Conservation (phyloP, 2,113 vertebrate species). For the Carassius auratus region DNA sequence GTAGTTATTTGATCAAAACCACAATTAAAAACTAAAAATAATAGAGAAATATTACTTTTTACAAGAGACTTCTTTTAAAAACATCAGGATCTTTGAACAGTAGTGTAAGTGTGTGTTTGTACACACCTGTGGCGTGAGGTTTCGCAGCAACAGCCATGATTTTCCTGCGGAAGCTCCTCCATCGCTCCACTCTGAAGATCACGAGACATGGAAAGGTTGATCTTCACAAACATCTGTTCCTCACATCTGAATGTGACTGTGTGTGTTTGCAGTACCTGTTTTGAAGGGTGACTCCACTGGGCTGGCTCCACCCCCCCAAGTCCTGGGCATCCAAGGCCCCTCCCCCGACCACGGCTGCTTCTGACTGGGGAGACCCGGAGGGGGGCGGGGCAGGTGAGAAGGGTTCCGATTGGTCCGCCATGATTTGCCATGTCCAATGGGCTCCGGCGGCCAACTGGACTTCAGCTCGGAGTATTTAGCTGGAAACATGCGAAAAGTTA, state of each 20-base stretch:
- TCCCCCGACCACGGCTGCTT: slow-evolving; percentile 93
- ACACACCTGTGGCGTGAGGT: slow-evolving; percentile 94
- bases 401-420: slow-evolving; percentile 98
- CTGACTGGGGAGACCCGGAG: slow-evolving; percentile 92
- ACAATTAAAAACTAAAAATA: no score
- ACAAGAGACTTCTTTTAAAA: no score
- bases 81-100: no score
- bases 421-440: slow-evolving; percentile 97
- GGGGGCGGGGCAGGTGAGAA: slow-evolving; percentile 95
- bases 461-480: slow-evolving; percentile 98
- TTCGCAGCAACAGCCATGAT: slow-evolving; percentile 97
- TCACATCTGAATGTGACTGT: not conserved
- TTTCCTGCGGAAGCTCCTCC: slow-evolving; percentile 89
- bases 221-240: not conserved
- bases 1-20: no score
- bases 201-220: slow-evolving; percentile 4
- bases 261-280: slow-evolving; percentile 77
- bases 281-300: slow-evolving; percentile 90
- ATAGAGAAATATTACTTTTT: no score
- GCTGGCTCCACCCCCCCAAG: slow-evolving; percentile 82
- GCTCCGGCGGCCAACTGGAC: slow-evolving; percentile 97
- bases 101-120: not conserved
- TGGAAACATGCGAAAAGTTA: slow-evolving; percentile 54
- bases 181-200: slow-evolving; percentile 88
- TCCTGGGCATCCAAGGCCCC: slow-evolving; percentile 87